A percentile compares a stretch with the other conserved stretches of the same genome.
These are phyloP conservation scores for Drosophila orosa DNA, from an alignment of 1,140 invertebrate genomes.

Conservation along the genomic window DNA sequence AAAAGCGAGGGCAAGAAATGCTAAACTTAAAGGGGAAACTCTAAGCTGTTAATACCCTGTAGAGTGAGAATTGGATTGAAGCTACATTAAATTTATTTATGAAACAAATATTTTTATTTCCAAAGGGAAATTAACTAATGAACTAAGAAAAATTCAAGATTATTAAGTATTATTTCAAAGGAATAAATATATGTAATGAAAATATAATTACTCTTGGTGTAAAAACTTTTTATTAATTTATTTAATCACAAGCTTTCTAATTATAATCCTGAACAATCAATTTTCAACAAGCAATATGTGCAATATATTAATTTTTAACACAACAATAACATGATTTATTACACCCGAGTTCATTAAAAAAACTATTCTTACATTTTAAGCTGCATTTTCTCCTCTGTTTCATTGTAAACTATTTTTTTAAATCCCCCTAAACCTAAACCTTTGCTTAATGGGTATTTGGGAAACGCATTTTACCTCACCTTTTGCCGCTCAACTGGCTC, in stretches of 20 bases:
- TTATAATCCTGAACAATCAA: not conserved
- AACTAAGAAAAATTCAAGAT: too few species aligned
- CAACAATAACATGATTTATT: not conserved
- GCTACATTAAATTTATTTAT: too few species aligned
- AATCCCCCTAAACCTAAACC: not conserved
- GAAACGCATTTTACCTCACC: constrained; percentile 13
- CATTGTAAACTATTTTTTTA: not conserved
- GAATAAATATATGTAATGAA: too few species aligned
- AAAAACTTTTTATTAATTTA: too few species aligned
- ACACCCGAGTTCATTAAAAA: not conserved
- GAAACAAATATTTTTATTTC: too few species aligned
- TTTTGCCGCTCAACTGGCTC: constrained; percentile 31
- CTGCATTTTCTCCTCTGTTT: not conserved
- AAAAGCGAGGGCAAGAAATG: constrained; percentile 27
- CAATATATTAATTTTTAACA: not conserved
- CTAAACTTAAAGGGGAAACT: not conserved
- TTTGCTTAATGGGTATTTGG: not conserved
- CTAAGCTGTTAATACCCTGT: constrained; percentile 8
- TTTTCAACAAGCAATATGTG: too few species aligned
- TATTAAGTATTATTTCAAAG: too few species aligned
- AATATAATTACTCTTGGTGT: too few species aligned
- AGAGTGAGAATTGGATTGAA: too few species aligned
- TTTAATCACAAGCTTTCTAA: not conserved
- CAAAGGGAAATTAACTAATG: too few species aligned
- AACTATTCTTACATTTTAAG: not conserved